Percentiles rank a stretch among this genome's conserved stretches.
These are phyloP conservation scores for Lochmaea crataegi DNA, from an alignment of 2,888 invertebrate species.

Conservation along the genomic window DNA sequence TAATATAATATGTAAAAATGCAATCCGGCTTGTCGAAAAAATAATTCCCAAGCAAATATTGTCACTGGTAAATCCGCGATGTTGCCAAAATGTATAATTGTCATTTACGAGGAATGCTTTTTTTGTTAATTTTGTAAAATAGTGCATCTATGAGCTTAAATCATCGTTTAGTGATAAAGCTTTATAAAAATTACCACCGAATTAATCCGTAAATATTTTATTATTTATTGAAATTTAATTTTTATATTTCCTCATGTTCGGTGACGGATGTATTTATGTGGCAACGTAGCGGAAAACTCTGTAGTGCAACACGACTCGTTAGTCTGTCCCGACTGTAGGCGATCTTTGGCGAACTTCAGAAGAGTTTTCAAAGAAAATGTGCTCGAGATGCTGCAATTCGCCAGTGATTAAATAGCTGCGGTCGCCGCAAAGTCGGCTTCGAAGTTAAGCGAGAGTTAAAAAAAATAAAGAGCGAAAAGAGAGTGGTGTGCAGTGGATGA, in stretches of 20 bases:
- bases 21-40: background rate
- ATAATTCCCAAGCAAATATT: background rate
- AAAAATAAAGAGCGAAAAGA: slow-evolving; percentile 57
- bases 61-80: background rate
- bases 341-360: slow-evolving; percentile 20
- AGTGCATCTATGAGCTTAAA: too few species aligned
- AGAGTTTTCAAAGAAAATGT: slow-evolving; percentile 36
- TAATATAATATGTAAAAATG: too few species aligned
- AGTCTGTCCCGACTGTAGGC: background rate
- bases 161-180: too few species aligned
- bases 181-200: too few species aligned
- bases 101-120: too few species aligned
- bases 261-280: background rate
- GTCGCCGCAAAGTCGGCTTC: slow-evolving; percentile 13
- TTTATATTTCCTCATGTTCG: background rate
- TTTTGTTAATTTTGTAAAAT: too few species aligned
- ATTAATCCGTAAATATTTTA: too few species aligned
- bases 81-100: background rate
- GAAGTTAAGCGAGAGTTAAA: background rate
- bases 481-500: slow-evolving; percentile 64
- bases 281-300: background rate
- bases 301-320: background rate
- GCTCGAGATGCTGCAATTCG: slow-evolving; percentile 34
- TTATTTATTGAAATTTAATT: too few species aligned
- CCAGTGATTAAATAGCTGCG: slow-evolving; percentile 22